Percentiles rank a stretch among this genome's conserved stretches.
Evolutionary conservation across 1,140 invertebrate genomes (phyloP).

Genomic region (Drosophila cardini): DNA sequence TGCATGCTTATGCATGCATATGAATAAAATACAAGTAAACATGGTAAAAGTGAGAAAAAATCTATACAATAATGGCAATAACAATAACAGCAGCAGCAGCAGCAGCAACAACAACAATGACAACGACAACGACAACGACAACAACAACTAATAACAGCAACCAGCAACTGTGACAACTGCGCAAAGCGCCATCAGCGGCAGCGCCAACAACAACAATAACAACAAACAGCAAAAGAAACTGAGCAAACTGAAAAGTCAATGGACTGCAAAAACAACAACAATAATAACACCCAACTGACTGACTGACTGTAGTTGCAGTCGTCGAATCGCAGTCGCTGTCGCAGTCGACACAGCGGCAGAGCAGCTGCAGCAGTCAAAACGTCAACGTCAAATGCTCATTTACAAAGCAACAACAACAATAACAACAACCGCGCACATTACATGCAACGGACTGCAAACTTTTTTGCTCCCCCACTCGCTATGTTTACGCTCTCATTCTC

Average conservation of each 20-base stretch:
- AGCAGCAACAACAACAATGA: slow-evolving; percentile 3
- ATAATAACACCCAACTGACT: slow-evolving; percentile 34
- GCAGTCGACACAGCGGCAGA: neutral
- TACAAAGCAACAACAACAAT: slow-evolving; percentile 51
- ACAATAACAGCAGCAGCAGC: slow-evolving; percentile 43
- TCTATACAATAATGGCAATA: slow-evolving; percentile 62
- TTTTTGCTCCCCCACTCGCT: slow-evolving; percentile 39
- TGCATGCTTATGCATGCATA: slow-evolving; percentile 50
- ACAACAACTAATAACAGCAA: slow-evolving; percentile 6
- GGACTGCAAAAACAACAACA: slow-evolving; percentile 72
- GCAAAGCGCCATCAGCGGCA: slow-evolving; percentile 36
- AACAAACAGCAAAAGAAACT: slow-evolving; percentile 52
- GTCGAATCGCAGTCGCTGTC: slow-evolving; percentile 10
- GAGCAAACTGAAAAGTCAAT: slow-evolving; percentile 72
- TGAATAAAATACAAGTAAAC: slow-evolving; percentile 41
- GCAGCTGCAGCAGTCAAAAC: slow-evolving; percentile 44
- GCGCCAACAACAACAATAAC: slow-evolving; percentile 33
- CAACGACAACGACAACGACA: too few species aligned
- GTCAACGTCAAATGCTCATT: slow-evolving; percentile 57
- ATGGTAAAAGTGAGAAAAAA: slow-evolving; percentile 55
- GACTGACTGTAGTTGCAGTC: slow-evolving; percentile 42
- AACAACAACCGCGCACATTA: slow-evolving; percentile 38
- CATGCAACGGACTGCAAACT: slow-evolving; percentile 33
- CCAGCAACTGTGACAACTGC: slow-evolving; percentile 59
- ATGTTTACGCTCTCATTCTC: slow-evolving; percentile 27